Evolutionary conservation across 2,888 invertebrate species (phyloP).

Genomic region (Mantis religiosa): DNA sequence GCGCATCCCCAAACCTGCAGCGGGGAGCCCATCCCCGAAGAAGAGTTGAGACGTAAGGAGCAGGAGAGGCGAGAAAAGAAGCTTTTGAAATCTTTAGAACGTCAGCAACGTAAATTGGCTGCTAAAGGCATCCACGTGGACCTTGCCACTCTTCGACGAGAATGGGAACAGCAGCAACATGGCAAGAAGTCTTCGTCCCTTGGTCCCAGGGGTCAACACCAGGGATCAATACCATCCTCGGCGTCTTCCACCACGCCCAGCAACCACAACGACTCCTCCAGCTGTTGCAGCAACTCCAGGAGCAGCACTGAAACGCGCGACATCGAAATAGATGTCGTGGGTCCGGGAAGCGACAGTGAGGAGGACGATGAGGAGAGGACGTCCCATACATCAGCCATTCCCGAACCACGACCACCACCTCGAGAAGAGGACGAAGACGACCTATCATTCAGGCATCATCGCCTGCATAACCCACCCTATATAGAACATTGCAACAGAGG

Average conservation of each 20-base stretch:
- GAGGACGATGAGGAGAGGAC: slow-evolving; percentile 59
- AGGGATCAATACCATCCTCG: neutral
- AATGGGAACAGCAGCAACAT: slow-evolving; percentile 73
- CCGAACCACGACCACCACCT: slow-evolving; percentile 42
- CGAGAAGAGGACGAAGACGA: neutral
- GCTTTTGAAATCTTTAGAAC: slow-evolving; percentile 83
- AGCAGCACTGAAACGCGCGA: slow-evolving; percentile 38
- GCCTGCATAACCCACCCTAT: slow-evolving; percentile 20
- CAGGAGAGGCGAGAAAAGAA: slow-evolving; percentile 86
- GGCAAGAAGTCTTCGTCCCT: slow-evolving; percentile 62
- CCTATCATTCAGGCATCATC: slow-evolving; percentile 13
- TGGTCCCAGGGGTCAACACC: slow-evolving; percentile 34
- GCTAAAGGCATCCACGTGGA: slow-evolving; percentile 88
- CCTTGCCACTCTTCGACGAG: slow-evolving; percentile 75
- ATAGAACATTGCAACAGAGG: neutral
- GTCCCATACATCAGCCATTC: slow-evolving; percentile 53
- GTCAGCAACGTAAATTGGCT: slow-evolving; percentile 87
- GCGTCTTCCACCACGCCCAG: neutral
- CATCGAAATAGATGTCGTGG: slow-evolving; percentile 75
- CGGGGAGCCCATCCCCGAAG: slow-evolving; percentile 94
- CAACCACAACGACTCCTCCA: slow-evolving; percentile 38
- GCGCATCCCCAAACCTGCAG: slow-evolving; percentile 97
- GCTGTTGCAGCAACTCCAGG: slow-evolving; percentile 40
- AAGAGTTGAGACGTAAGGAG: slow-evolving; percentile 79
- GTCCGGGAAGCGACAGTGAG: slow-evolving; percentile 68